phyloP scores from a whole-genome alignment of 2,888 invertebrate species.

The Zootermopsis nevadensis region DNA sequence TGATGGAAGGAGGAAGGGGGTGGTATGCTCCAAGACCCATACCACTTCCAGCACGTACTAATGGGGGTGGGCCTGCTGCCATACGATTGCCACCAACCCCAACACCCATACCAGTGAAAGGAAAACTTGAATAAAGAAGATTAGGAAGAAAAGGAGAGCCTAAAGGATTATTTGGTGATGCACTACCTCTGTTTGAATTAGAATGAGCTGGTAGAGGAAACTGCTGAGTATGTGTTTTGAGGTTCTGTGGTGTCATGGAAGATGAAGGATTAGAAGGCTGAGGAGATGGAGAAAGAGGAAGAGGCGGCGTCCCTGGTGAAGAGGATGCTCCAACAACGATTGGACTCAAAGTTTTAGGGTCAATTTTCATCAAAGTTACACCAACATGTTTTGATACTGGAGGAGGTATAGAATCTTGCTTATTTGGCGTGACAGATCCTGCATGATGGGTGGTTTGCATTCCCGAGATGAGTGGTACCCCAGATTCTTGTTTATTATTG shows the following conservation, averaged over 20 bases:
- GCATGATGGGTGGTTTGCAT: neutral
- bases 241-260: constrained; percentile 24
- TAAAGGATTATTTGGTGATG: constrained; percentile 15
- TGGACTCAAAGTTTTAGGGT: constrained; percentile 70
- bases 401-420: neutral
- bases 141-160: constrained; percentile 33
- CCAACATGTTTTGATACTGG: constrained; percentile 11
- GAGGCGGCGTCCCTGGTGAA: neutral
- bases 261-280: constrained; percentile 1
- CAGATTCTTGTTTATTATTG: constrained; percentile 9
- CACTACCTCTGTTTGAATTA: constrained; percentile 13
- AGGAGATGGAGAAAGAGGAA: constrained; percentile 30
- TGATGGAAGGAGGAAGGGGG: constrained; percentile 49
- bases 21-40: constrained; percentile 48
- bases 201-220: constrained; percentile 32
- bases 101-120: constrained; percentile 30
- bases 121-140: constrained; percentile 34
- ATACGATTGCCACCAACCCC: constrained; percentile 31
- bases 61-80: constrained; percentile 22
- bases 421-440: neutral
- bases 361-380: constrained; percentile 64
- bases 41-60: constrained; percentile 26
- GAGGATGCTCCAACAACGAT: constrained; percentile 59
- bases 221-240: constrained; percentile 27
- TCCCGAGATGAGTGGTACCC: neutral